Base-by-base conservation (phyloP, 2,888 invertebrate genomes). In the Acanthoscelides obtectus region DNA sequence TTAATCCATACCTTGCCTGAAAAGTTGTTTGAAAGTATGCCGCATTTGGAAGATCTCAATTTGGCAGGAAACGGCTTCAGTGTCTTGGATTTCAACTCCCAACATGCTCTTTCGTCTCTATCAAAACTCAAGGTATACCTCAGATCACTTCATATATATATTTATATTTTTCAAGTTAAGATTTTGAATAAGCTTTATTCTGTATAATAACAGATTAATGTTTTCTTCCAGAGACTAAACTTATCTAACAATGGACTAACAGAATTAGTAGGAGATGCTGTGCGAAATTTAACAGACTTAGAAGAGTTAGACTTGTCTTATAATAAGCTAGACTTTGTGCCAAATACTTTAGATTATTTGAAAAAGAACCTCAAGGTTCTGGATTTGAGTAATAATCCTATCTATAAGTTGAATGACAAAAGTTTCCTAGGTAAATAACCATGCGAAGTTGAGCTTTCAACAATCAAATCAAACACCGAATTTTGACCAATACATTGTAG, bases 21-120 rank as follows among this genome's bases (percentile, higher is more conserved):
- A 74, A 88, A 88, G 70, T 80, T 91, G 64, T 92, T 92, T 80
- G 88, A 90, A 80, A 89, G 91, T 80, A 90, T 90, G 71, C 91
- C 90, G 0, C 87, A 89, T 75, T 79, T 92, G 78, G 87, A 87
- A 20, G 86, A 87, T 74, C 83, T 92, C 6, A 89, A 88, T 77
- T 84, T 92, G 71, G 89, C 89, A 80, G 87, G 90, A 78, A 92
- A 92, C 78, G 86, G 88, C 12, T 87, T 92, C 22, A 87, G 87
- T 78, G 86, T 89, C 68, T 82, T 92, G 25, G 92, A 92, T 79
- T 85, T 86, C 66, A 87, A 88, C 22, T 91, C 91, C 0, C 84
- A 88, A 0, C 80, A 88, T n/a, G 89, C 91, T 0, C 76, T 92
- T 73, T 86, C 88, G 0, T 87, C 88, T 66, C 86, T 89, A 64